phyloP scores from a whole-genome alignment of 1,140 invertebrate species.

The Tyrophagus putrescentiae region DNA sequence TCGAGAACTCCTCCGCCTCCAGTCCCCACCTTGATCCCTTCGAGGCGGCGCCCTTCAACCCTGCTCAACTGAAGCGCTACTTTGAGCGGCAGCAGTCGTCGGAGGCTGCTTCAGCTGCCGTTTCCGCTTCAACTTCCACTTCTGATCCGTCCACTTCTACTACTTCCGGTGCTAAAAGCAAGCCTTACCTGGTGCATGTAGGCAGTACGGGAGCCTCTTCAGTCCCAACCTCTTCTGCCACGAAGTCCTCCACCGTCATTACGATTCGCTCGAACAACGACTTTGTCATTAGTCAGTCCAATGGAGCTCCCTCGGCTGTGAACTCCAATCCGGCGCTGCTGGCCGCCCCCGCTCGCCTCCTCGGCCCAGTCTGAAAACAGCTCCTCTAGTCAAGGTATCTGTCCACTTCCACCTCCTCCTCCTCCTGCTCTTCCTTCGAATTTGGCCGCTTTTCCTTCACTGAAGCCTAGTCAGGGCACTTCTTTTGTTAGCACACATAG shows the following conservation, averaged over 20 bases:
- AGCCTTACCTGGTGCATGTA: background rate
- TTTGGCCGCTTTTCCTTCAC: background rate
- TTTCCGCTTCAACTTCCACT: background rate
- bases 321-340: background rate
- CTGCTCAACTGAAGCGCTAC: constrained; percentile 29
- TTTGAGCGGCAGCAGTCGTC: background rate
- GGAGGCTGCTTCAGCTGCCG: background rate
- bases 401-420: background rate
- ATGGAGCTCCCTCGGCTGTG: background rate
- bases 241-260: constrained; percentile 1
- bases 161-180: too few relatives aligned
- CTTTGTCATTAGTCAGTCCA: background rate
- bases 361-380: background rate
- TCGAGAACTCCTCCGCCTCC: constrained; percentile 32
- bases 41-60: constrained; percentile 59
- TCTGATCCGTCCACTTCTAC: too few relatives aligned
- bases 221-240: too few relatives aligned
- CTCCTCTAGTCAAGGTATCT: constrained; percentile 17
- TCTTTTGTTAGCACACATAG: background rate
- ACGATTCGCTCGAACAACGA: constrained; percentile 9
- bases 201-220: too few relatives aligned
- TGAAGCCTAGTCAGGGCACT: too few relatives aligned
- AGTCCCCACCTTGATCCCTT: constrained; percentile 47
- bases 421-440: constrained; percentile 1
- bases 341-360: background rate